A percentile compares a stretch with the other conserved stretches of the same genome.
phyloP scores from a whole-genome alignment of 1,140 invertebrate species.

The Sycophila sp. region DNA sequence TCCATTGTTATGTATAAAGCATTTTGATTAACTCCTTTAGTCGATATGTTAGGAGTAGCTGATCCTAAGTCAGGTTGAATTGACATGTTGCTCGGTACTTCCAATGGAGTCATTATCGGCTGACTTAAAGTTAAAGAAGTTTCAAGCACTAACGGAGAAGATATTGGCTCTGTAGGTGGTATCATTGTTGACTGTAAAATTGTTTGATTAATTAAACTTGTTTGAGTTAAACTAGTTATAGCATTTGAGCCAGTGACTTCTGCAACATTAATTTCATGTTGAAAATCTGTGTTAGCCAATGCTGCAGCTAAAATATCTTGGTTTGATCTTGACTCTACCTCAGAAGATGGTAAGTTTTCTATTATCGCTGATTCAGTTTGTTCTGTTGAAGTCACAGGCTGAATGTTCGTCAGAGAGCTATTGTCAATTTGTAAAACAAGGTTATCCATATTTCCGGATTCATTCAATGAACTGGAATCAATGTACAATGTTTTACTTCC shows the following conservation, averaged over 20 bases:
- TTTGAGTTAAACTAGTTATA: conserved; percentile 52
- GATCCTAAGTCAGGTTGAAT: conserved; percentile 60
- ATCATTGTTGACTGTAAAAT: conserved; percentile 61
- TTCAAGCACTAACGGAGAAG: conserved; percentile 71
- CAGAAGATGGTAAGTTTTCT: conserved; percentile 47
- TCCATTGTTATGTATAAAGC: neutral
- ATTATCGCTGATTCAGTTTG: conserved; percentile 41
- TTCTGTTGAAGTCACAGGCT: conserved; percentile 38
- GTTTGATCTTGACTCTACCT: conserved; percentile 61
- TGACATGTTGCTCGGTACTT: conserved; percentile 72
- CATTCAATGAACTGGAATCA: conserved; percentile 53
- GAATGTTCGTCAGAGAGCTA: conserved; percentile 47
- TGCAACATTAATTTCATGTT: conserved; percentile 67
- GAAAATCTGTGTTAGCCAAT: conserved; percentile 79
- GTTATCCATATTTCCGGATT: conserved; percentile 58
- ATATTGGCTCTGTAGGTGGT: conserved; percentile 60
- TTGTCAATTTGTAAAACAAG: conserved; percentile 65
- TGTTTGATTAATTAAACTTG: conserved; percentile 59
- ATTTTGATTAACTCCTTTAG: too few species aligned
- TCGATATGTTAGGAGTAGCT: conserved; percentile 53
- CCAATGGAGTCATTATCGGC: conserved; percentile 83
- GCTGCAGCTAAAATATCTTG: conserved; percentile 81
- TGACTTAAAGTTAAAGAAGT: conserved; percentile 79
- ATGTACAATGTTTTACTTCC: conserved; percentile 60
- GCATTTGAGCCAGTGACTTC: conserved; percentile 52